Evolutionary conservation across 2,888 invertebrate species (phyloP).

Genomic region (Eucera pruinosa): DNA sequence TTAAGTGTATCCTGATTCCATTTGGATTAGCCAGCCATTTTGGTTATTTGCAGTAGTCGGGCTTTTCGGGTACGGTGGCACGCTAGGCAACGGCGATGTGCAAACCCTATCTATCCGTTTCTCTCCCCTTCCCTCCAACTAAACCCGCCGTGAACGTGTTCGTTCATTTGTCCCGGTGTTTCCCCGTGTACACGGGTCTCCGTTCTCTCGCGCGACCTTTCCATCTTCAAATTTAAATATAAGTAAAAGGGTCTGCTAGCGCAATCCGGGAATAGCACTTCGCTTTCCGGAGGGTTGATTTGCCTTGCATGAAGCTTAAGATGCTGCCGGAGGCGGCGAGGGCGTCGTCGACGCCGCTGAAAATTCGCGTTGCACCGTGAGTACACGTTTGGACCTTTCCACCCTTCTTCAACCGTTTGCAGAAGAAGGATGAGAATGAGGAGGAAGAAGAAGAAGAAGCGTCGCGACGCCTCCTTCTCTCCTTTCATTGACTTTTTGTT

Average conservation of each 20-base stretch:
- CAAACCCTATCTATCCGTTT: too few species aligned
- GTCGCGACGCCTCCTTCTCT: slow-evolving; percentile 68
- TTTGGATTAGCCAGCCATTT: slow-evolving; percentile 76
- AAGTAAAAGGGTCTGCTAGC: slow-evolving; percentile 81
- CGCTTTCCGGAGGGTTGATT: slow-evolving; percentile 80
- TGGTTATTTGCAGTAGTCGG: slow-evolving; percentile 50
- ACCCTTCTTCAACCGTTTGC: background rate
- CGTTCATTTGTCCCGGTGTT: slow-evolving; percentile 51
- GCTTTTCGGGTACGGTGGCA: slow-evolving; percentile 5
- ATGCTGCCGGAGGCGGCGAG: slow-evolving; percentile 43
- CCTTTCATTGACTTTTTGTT: slow-evolving; percentile 67
- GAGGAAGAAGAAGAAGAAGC: slow-evolving; percentile 55
- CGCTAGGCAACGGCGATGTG: too few species aligned
- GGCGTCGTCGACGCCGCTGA: slow-evolving; percentile 45
- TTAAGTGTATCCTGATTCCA: slow-evolving; percentile 84
- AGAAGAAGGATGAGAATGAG: slow-evolving; percentile 47
- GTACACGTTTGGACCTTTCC: slow-evolving; percentile 42
- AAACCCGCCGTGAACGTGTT: background rate
- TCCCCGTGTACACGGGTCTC: slow-evolving; percentile 27
- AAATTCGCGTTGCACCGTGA: slow-evolving; percentile 73
- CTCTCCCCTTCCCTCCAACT: background rate
- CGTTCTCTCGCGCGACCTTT: slow-evolving; percentile 69
- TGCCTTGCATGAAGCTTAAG: slow-evolving; percentile 84
- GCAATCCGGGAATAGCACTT: slow-evolving; percentile 79
- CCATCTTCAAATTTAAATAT: slow-evolving; percentile 82